Conservation (phyloP, 1,140 invertebrate genomes). For the Stratiolaelaps scimitus region DNA sequence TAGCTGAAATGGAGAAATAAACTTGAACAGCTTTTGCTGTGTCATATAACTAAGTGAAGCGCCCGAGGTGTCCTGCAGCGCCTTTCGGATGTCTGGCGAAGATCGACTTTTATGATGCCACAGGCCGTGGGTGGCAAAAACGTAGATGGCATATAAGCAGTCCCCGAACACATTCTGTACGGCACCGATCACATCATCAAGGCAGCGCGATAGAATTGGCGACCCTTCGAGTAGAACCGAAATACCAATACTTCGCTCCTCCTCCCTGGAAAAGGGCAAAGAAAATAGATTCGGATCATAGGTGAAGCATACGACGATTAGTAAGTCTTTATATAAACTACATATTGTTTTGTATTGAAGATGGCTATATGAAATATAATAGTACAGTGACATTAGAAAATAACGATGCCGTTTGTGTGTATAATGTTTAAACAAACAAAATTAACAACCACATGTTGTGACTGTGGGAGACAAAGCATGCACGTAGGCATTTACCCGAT, state of each 20-base stretch:
- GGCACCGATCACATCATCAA: constrained; percentile 10
- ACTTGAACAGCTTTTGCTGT: constrained; percentile 21
- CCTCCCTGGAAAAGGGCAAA: not conserved
- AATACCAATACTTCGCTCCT: constrained; percentile 3
- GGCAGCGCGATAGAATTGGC: constrained; percentile 2
- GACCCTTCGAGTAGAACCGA: constrained; percentile 20
- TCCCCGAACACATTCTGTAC: constrained; percentile 25
- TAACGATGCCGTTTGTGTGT: no score
- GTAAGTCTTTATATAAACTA: no score
- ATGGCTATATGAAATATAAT: no score
- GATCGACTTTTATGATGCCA: constrained; percentile 22
- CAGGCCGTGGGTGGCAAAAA: not conserved
- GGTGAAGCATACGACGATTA: no score
- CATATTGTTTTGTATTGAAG: no score
- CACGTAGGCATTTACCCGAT: not conserved
- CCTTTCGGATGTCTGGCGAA: constrained; percentile 18
- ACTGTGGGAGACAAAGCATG: no score
- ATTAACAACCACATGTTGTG: no score
- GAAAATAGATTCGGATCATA: not conserved
- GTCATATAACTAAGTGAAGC: constrained; percentile 13
- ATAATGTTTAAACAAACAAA: no score
- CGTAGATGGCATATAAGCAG: constrained; percentile 22
- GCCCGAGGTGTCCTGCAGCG: constrained; percentile 14
- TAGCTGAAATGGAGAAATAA: constrained; percentile 19
- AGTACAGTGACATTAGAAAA: no score